These are phyloP conservation scores for Pollenia angustigena DNA, from an alignment of 2,888 invertebrate species.

Conservation along the genomic window DNA sequence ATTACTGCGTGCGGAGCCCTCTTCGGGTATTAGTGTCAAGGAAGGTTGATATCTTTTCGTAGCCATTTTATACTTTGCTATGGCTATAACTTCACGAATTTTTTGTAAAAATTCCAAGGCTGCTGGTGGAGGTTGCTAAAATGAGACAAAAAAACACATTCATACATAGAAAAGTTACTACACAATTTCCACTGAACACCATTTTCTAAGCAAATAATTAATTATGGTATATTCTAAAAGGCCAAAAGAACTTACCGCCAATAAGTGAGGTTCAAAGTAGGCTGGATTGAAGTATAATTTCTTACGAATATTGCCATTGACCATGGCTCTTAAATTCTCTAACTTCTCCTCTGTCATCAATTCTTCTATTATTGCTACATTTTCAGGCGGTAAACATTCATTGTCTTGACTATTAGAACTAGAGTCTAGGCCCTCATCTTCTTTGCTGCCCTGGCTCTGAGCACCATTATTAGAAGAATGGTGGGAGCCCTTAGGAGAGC, in stretches of 20 bases:
- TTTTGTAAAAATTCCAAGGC: slow-evolving; percentile 95
- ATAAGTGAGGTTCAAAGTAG: slow-evolving; percentile 94
- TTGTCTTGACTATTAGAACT: slow-evolving; percentile 83
- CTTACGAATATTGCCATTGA: slow-evolving; percentile 89
- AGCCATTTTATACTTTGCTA: slow-evolving; percentile 95
- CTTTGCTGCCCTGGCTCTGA: slow-evolving; percentile 74
- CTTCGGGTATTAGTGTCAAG: slow-evolving; percentile 92
- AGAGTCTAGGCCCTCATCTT: slow-evolving; percentile 76
- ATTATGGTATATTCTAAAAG: slow-evolving; percentile 28
- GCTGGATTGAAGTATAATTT: slow-evolving; percentile 96
- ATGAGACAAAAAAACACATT: slow-evolving; percentile 44
- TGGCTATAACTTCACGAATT: slow-evolving; percentile 95
- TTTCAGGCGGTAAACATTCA: slow-evolving; percentile 92
- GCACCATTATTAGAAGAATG: slow-evolving; percentile 68
- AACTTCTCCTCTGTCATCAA: slow-evolving; percentile 87
- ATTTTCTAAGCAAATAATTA: background rate
- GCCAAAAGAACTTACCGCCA: slow-evolving; percentile 87
- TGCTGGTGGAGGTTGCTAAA: slow-evolving; percentile 95
- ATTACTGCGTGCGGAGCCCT: slow-evolving; percentile 82
- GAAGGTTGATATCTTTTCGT: slow-evolving; percentile 92
- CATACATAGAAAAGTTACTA: slow-evolving; percentile 56
- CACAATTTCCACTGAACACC: slow-evolving; percentile 21
- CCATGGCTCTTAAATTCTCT: slow-evolving; percentile 87
- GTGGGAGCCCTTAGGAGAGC: slow-evolving; percentile 76
- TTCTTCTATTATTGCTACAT: slow-evolving; percentile 93